Evolutionary conservation across 2,113 vertebrate genomes (phyloP), one percentile per base, ranked within the genome.

Genomic region (Grammomys surdaster): DNA sequence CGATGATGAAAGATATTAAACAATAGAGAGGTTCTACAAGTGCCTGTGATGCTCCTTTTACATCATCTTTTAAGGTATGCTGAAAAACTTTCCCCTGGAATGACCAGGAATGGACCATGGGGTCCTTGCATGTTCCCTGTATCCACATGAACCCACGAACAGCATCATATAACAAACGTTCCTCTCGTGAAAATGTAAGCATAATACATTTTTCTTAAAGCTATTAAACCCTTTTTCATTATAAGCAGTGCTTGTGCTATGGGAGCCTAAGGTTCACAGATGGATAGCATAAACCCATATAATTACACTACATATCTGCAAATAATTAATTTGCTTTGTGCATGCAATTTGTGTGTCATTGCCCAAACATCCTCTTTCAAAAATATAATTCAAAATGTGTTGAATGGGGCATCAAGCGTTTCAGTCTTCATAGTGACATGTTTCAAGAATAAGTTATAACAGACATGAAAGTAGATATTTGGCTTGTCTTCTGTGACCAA

Each of bases 281-380:
- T 98, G 97, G 97, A 88, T 97, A 97, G 87, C 97, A 98, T 96
- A 97, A 97, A 95, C 91, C 88, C 94, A 89, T 95, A 95, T 95
- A 97, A 98, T 98, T 97, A 97, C 91, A 95, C 87, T 95, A 95
- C 96, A 76, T 97, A 96, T 97, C 97, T 98, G 97, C 96, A 97
- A 97, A 97, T 97, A 97, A 97, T 98, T 97, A 97, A 97, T 98
- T 97, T 97, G 80, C 95, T 97, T 96, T 97, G 96, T 97, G 95
- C 96, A 95, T 97, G 95, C 96, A 96, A 97, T 98, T 97, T 98
- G 95, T 98, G 93, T 98, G 97, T 98, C 97, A 97, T 97, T 97
- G 96, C 95, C 91, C 96, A 97, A 97, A 95, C 96, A 98, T 97
- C 70, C 95, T 96, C 91, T 97, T 97, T 96, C 92, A 97, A 97